Percentiles rank a stretch among this genome's conserved stretches.
These are phyloP conservation scores for Ardeotis arabs DNA, from an alignment of 2,113 vertebrate genomes.

Conservation along the genomic window DNA sequence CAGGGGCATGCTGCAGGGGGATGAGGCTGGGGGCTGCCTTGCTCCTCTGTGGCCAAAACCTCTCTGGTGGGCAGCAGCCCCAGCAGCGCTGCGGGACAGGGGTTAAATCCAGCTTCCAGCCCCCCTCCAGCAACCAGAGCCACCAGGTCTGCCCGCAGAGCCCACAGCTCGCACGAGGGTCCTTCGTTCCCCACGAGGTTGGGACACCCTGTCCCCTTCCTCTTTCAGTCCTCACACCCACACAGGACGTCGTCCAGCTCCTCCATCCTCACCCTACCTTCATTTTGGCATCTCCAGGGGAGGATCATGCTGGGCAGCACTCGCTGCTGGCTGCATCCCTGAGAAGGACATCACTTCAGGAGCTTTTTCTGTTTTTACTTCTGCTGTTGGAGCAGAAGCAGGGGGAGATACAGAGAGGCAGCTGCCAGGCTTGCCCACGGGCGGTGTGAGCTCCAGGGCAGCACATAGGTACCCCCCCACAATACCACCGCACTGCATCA, in stretches of 20 bases:
- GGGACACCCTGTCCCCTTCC: not conserved
- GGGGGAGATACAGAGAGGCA: not conserved
- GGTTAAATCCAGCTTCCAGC: not conserved
- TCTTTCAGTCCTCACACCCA: not conserved
- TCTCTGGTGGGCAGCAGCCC: fast-evolving
- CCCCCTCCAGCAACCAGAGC: not conserved
- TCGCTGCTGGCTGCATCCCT: not conserved
- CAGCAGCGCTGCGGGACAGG: fast-evolving
- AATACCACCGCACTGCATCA: fast-evolving
- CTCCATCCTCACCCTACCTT: not conserved
- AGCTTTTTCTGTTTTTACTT: fast-evolving
- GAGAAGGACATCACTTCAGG: not conserved
- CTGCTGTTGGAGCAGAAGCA: not conserved
- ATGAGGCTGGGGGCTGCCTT: not conserved
- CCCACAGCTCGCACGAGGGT: not conserved
- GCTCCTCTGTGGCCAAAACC: not conserved
- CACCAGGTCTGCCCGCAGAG: not conserved
- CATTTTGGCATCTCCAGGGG: not conserved
- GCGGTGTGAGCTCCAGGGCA: not conserved
- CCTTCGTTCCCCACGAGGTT: not conserved
- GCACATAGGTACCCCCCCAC: fast-evolving
- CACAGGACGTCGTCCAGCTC: not conserved
- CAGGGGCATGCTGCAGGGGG: not conserved
- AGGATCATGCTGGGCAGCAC: not conserved
- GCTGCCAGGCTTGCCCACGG: not conserved